These are phyloP conservation scores for Ichneumon xanthorius DNA, from an alignment of 2,888 invertebrate species.

Conservation along the genomic window DNA sequence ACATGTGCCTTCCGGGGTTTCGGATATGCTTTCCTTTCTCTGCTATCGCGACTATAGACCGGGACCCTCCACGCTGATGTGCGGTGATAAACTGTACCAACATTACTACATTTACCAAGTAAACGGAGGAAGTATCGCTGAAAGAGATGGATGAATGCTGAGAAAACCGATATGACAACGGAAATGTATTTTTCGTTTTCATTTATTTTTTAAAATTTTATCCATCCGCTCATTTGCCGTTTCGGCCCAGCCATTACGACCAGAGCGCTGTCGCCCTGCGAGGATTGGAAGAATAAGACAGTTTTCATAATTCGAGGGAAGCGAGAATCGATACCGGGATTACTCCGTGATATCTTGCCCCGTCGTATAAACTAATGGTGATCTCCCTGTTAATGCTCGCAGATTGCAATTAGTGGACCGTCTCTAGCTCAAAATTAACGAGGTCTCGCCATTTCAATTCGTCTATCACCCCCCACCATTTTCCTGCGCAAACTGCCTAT, in stretches of 20 bases:
- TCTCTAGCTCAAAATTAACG: conserved; percentile 33
- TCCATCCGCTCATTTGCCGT: neutral
- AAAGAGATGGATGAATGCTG: neutral
- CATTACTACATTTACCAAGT: neutral
- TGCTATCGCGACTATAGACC: neutral
- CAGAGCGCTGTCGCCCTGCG: conserved; percentile 13
- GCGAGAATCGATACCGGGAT: conserved; percentile 1
- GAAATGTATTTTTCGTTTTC: conserved; percentile 1
- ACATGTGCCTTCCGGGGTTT: conserved; percentile 15
- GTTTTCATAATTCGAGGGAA: conserved; percentile 16
- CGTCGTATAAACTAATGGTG: neutral
- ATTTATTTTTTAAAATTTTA: neutral
- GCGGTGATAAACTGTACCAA: conserved; percentile 18
- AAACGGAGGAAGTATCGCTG: conserved; percentile 1
- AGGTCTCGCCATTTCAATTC: conserved; percentile 7
- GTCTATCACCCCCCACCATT: neutral
- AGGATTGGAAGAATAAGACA: conserved; percentile 25
- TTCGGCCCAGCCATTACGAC: conserved; percentile 20
- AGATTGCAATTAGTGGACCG: conserved; percentile 35
- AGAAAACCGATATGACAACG: neutral
- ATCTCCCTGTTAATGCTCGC: conserved; percentile 5
- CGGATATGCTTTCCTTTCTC: neutral
- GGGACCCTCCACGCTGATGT: conserved; percentile 7
- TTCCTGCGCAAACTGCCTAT: neutral
- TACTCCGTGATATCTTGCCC: neutral